Percentiles rank a stretch among this genome's conserved stretches.
phyloP scores from a whole-genome alignment of 2,797 vertebrate species.

The Lophius americanus region DNA sequence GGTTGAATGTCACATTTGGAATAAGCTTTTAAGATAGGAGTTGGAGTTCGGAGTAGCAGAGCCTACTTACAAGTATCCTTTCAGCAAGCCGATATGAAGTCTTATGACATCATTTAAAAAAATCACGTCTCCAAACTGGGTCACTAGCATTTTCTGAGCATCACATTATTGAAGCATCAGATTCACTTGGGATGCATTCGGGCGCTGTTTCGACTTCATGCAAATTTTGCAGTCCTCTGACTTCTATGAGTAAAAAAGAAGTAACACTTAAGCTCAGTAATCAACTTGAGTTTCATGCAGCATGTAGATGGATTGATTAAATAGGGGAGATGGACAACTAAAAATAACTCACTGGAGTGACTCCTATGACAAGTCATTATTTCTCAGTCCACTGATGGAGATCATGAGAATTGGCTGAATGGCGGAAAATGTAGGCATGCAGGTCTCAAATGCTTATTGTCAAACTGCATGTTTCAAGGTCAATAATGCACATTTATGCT shows the following conservation, averaged over 20 bases:
- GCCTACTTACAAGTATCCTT: too few relatives aligned
- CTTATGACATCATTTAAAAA: too few relatives aligned
- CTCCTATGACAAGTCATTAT: not conserved
- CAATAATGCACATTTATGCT: not conserved
- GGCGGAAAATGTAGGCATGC: not conserved
- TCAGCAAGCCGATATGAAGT: too few relatives aligned
- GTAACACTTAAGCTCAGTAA: too few relatives aligned
- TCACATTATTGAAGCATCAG: too few relatives aligned
- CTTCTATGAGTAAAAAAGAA: too few relatives aligned
- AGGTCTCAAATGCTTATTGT: not conserved
- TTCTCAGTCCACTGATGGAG: not conserved
- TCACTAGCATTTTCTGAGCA: too few relatives aligned
- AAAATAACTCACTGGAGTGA: too few relatives aligned
- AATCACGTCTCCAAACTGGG: too few relatives aligned
- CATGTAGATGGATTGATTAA: not conserved
- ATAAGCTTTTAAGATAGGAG: too few relatives aligned
- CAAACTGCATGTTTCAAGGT: not conserved
- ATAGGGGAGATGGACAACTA: not conserved
- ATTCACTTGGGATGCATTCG: not conserved
- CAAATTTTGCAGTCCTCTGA: not conserved
- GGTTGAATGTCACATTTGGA: too few relatives aligned
- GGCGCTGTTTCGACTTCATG: not conserved
- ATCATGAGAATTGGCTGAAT: not conserved
- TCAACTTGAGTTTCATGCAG: not conserved
- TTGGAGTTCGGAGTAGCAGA: too few relatives aligned